Conservation (phyloP, 2,888 invertebrate genomes). For the Troilus luridus region DNA sequence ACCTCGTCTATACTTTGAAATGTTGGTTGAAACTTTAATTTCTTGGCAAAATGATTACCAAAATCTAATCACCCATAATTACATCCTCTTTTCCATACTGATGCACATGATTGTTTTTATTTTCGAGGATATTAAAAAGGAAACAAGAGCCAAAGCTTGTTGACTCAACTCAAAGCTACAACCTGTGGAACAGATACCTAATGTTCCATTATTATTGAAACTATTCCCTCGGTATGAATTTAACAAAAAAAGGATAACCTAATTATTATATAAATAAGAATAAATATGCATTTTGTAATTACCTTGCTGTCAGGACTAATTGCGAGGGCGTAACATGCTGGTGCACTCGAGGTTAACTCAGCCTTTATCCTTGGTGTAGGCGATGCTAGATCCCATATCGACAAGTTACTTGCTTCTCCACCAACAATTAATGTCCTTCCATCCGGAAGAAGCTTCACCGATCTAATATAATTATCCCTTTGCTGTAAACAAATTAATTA, state of each 20-base stretch:
- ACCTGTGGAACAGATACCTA: too few species aligned
- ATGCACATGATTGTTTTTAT: too few species aligned
- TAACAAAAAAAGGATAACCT: neutral
- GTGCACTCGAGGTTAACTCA: constrained; percentile 93
- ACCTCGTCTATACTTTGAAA: too few species aligned
- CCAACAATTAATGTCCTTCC: constrained; percentile 95
- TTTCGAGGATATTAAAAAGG: too few species aligned
- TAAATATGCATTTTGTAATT: constrained; percentile 46
- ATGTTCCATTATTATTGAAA: too few species aligned
- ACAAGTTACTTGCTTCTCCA: constrained; percentile 94
- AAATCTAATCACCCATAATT: too few species aligned
- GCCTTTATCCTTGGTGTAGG: constrained; percentile 93
- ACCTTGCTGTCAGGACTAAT: constrained; percentile 95
- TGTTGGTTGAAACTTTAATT: too few species aligned
- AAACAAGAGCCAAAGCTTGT: too few species aligned
- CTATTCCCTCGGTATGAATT: neutral
- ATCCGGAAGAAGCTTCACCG: constrained; percentile 93
- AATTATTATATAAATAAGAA: neutral
- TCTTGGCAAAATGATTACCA: too few species aligned
- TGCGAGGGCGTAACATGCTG: constrained; percentile 97
- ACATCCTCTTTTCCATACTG: too few species aligned
- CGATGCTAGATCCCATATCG: constrained; percentile 95
- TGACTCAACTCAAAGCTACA: too few species aligned
- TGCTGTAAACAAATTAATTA: constrained; percentile 77
- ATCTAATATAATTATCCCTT: constrained; percentile 95